Evolutionary conservation across 2,797 vertebrate genomes (phyloP), one percentile per base, ranked within the genome.

Genomic region (Allobates femoralis): DNA sequence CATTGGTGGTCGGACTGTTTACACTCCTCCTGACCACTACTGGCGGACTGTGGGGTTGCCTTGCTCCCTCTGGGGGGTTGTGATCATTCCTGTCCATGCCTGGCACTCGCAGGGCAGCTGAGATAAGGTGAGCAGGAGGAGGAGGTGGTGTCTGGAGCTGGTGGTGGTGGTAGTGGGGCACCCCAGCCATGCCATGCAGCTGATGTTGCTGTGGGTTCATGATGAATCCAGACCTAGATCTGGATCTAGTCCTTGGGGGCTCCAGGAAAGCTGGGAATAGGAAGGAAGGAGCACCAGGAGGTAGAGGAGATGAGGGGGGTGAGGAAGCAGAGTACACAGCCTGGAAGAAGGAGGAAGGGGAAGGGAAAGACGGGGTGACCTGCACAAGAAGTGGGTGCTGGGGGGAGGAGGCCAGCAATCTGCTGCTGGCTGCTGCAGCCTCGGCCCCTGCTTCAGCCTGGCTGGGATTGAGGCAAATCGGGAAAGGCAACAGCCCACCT

Each of bases 201-300:
- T 88, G 85, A 19, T 86, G 86, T 6, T 82, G 85, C 18, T 86
- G 85, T 46, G 37, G 85, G 80, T 86, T 86, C 85, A 86, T 86
- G 53, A 86, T 86, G 66, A 81, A 86, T 87, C 86, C 86, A 87
- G 86, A 87, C 55, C 82, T 46, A 76, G 86, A 87, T 87, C 86
- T 87, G 77, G 86, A 87, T 87, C 86, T 87, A 83, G 82, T 88
- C 86, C 86, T 88, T 51, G 86, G 86, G 81, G 86, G 86, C 77
- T 87, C 76, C 60, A 86, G 85, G 81, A 86, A 76, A 79, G 67
- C 84, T 50, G 58, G 81, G 58, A 79, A 67, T 26, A 83, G 76
- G 34, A 83, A 79, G 78, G 85, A 69, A 75, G 71, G 67, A 81
- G 85, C 26, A 12, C 50, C 18, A 32, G 76, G 67, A 53, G 69